These are phyloP conservation scores for Dendrocincla tyrannina DNA, from an alignment of 2,797 vertebrate species.

Conservation along the genomic window DNA sequence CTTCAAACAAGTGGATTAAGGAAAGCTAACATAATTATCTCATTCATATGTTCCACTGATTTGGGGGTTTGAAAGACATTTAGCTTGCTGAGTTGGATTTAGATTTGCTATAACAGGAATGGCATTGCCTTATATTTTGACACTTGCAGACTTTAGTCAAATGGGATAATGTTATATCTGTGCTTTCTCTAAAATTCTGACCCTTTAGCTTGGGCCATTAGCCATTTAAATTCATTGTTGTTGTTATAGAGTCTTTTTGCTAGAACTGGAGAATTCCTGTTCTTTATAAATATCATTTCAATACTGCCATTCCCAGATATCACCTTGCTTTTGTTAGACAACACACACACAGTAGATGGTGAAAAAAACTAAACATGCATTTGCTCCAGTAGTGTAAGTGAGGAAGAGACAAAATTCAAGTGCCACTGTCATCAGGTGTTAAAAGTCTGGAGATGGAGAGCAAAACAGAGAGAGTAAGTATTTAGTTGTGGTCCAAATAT, in stretches of 20 bases:
- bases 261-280: background rate
- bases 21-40: constrained; percentile 35
- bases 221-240: background rate
- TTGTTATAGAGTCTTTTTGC: background rate
- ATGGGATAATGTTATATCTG: background rate
- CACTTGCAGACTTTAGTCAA: background rate
- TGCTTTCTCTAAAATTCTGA: background rate
- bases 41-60: constrained; percentile 21
- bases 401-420: constrained; percentile 11
- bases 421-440: background rate
- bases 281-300: background rate
- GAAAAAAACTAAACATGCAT: background rate
- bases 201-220: background rate
- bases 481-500: background rate
- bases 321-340: background rate
- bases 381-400: background rate
- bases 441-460: background rate
- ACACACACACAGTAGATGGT: background rate
- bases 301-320: background rate
- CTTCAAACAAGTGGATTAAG: constrained; percentile 15
- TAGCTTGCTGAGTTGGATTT: constrained; percentile 18
- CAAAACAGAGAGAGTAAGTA: background rate
- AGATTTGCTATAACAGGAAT: background rate
- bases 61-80: constrained; percentile 1
- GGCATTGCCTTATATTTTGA: constrained; percentile 23